These are phyloP conservation scores for Battus philenor DNA, from an alignment of 1,140 invertebrate genomes.

Conservation along the genomic window DNA sequence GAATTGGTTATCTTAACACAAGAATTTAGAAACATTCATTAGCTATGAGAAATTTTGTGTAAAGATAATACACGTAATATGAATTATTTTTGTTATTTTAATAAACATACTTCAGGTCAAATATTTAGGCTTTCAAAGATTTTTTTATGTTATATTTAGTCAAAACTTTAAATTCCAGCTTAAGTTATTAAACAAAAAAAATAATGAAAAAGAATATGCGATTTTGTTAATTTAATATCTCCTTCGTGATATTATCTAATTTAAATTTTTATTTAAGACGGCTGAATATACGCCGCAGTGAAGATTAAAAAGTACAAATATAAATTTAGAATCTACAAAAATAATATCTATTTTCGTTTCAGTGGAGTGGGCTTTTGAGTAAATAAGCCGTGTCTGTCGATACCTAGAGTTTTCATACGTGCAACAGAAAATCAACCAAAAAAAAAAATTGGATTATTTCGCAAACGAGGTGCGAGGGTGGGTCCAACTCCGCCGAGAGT, in stretches of 20 bases:
- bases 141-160: no score
- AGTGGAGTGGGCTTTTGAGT: not conserved
- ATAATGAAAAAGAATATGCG: no score
- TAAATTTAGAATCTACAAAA: constrained; percentile 8
- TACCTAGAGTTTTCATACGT: constrained; percentile 12
- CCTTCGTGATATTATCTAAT: no score
- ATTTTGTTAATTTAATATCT: no score
- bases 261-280: not conserved
- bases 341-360: constrained; percentile 12
- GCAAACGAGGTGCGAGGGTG: constrained; percentile 62
- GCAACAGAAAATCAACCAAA: constrained; percentile 29
- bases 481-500: constrained; percentile 59
- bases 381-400: constrained; percentile 5
- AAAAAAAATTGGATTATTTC: constrained; percentile 64
- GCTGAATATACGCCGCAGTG: not conserved
- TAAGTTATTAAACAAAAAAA: no score
- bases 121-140: no score
- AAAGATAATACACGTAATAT: no score
- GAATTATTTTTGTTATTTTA: no score
- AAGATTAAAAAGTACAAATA: constrained; percentile 9
- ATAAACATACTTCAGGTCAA: no score
- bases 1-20: constrained; percentile 20
- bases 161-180: no score
- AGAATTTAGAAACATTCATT: no score
- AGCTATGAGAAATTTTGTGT: no score